A percentile compares a stretch with the other conserved stretches of the same genome.
phyloP scores from a whole-genome alignment of 2,797 vertebrate genomes.

The Bovichtus diacanthus region DNA sequence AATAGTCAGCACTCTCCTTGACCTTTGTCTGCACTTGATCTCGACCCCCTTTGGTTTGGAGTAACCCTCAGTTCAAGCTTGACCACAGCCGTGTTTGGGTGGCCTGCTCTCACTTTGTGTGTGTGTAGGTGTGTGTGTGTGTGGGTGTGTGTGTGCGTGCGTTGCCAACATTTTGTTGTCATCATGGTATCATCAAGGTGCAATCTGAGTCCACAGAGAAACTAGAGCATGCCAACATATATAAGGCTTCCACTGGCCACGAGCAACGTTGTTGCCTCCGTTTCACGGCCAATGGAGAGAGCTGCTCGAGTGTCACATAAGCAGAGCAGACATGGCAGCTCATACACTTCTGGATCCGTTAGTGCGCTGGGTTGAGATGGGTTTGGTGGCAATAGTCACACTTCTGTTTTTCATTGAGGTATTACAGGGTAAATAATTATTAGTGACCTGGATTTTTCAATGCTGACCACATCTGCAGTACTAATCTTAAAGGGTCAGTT shows the following conservation, averaged over 20 bases:
- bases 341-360: constrained; percentile 3
- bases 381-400: not conserved
- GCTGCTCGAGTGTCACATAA: constrained; percentile 50
- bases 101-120: not conserved
- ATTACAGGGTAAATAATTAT: not conserved
- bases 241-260: constrained; percentile 48
- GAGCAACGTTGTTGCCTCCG: constrained; percentile 31
- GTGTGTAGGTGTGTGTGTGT: constrained; percentile 10
- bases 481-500: not conserved
- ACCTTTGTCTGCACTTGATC: constrained; percentile 22
- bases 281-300: constrained; percentile 71
- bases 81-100: constrained; percentile 22
- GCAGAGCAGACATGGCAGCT: constrained; percentile 20
- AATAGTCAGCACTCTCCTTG: not conserved
- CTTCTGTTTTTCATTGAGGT: not conserved
- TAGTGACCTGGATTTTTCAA: not conserved
- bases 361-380: not conserved
- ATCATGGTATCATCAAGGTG: constrained; percentile 59
- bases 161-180: constrained; percentile 55
- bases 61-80: constrained; percentile 20
- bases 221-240: constrained; percentile 61
- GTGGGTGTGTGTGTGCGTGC: constrained; percentile 13
- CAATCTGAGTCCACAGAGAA: constrained; percentile 70
- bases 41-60: constrained; percentile 18
- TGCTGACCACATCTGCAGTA: not conserved